phyloP scores from a whole-genome alignment of 1,140 invertebrate species.

The Doryteuthis pealeii region DNA sequence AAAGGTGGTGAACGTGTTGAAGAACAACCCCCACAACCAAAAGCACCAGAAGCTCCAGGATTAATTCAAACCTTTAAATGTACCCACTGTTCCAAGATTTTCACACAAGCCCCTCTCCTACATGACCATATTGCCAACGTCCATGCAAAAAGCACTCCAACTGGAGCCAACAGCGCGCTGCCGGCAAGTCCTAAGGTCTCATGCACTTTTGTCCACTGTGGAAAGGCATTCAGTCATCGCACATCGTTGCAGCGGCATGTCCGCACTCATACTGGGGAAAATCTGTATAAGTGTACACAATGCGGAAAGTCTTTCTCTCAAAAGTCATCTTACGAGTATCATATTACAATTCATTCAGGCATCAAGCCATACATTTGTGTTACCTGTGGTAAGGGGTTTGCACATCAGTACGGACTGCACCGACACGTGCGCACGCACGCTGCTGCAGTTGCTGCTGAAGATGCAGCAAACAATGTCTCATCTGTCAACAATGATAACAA shows the following conservation, averaged over 20 bases:
- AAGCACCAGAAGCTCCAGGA: too few species aligned
- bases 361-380: slow-evolving; percentile 34
- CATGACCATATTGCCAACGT: too few species aligned
- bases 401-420: slow-evolving; percentile 27
- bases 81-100: too few species aligned
- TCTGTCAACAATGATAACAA: neutral
- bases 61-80: too few species aligned
- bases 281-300: slow-evolving; percentile 54
- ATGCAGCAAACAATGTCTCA: neutral
- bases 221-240: slow-evolving; percentile 78
- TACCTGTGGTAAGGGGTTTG: slow-evolving; percentile 36
- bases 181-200: slow-evolving; percentile 37
- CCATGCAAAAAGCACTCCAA: too few species aligned
- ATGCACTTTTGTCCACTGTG: slow-evolving; percentile 74
- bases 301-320: slow-evolving; percentile 58
- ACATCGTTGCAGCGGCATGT: slow-evolving; percentile 79
- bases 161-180: too few species aligned
- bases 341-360: slow-evolving; percentile 19
- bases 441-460: slow-evolving; percentile 51
- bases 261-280: slow-evolving; percentile 65
- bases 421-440: slow-evolving; percentile 60
- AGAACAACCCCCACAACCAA: too few species aligned
- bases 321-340: slow-evolving; percentile 17
- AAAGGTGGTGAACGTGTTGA: too few species aligned
- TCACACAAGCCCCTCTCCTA: too few species aligned